Conservation (phyloP, 2,113 vertebrate genomes). For the Copsychus sechellarum region DNA sequence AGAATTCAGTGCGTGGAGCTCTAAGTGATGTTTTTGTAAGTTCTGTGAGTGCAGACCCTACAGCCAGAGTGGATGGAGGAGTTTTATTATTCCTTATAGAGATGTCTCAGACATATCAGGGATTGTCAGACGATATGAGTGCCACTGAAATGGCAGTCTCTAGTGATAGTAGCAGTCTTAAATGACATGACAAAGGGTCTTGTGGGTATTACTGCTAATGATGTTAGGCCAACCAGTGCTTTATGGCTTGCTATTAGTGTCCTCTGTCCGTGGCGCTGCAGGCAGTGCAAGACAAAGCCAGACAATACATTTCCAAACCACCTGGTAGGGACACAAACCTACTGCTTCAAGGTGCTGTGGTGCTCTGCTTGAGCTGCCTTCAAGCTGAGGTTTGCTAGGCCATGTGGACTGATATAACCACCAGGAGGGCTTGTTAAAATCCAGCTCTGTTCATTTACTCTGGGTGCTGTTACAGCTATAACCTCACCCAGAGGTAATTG, state of each 20-base stretch:
- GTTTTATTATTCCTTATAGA: background rate
- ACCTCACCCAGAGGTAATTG: background rate
- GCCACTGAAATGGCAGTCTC: background rate
- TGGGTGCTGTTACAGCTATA: background rate
- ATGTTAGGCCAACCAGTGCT: background rate
- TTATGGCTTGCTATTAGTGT: rapidly evolving
- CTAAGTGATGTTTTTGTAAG: background rate
- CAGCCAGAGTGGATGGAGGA: background rate
- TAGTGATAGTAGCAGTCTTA: background rate
- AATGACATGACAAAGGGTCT: background rate
- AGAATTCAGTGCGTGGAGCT: background rate
- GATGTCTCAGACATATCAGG: background rate
- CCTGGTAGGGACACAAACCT: background rate
- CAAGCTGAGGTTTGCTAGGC: background rate
- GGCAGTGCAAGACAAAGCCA: background rate
- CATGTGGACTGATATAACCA: background rate
- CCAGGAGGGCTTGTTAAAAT: background rate
- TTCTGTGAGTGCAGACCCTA: background rate
- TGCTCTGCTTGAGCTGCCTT: background rate
- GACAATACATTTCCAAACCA: background rate
- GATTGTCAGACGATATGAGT: background rate
- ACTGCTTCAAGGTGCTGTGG: background rate
- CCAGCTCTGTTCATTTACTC: background rate
- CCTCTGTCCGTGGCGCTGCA: rapidly evolving
- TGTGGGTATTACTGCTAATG: background rate